Evolutionary conservation across 2,113 vertebrate genomes (phyloP), one percentile per base, ranked within the genome.

Genomic region (pig (Sus scrofa)): DNA sequence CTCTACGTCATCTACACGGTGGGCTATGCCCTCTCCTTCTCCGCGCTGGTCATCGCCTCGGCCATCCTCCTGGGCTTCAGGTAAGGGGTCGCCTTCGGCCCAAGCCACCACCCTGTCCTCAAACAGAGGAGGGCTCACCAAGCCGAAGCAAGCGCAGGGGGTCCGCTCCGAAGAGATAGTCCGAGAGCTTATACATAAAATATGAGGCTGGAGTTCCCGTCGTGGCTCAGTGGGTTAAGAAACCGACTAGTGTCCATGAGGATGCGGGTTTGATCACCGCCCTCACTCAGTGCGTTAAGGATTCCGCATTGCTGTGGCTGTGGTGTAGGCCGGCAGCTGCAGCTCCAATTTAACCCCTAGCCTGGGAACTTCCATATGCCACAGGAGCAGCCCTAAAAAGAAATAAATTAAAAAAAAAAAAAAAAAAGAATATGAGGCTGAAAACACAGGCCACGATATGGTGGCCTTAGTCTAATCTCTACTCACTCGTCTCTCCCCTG

Each of bases 11-110:
- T 99, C 98, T 99, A 99, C 96, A 99, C 98, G 4, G 98, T 99
- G 97, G 99, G 99, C 97, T 99, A 99, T 27, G 98, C 98, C 4
- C 98, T 99, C 68, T 99, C 99, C 91, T 99, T 99, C 98, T 98
- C 98, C 1, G 98, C 98, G 14, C 97, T 99, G 96, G 96, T 99
- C 95, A 97, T 99, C 78, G 99, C 99, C 94, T 98, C 98, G 2
- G 98, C 98, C 95, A 99, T 99, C 98, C 98, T 99, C 90, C 98
- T 99, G 27, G 97, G 98, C 98, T 99, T 99, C 98, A 99, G 99
- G 99, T 99, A 99, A 98, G 96, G 54, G 56, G 56, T 19, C 70
- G 32, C 22, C 67, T 62, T 63, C 13, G 0, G 1, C 19, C 56
- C 32, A 7, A 6, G 68, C 19, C 12, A 9, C 89, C 0, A 0